phyloP scores from a whole-genome alignment of 2,113 vertebrate genomes.

The Chloroceryle aenea region DNA sequence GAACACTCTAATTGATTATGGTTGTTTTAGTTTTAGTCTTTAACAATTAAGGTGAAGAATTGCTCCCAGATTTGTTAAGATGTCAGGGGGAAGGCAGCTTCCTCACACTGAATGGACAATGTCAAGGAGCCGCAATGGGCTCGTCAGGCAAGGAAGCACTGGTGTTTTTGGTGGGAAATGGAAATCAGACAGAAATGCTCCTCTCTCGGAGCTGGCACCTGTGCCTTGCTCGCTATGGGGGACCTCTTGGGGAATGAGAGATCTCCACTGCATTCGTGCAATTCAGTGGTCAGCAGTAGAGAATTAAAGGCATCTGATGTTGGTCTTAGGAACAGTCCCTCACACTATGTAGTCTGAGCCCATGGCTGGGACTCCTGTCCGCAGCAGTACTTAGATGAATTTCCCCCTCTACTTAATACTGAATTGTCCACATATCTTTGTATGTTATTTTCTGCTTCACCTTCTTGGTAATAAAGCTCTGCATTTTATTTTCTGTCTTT shows the following conservation, averaged over 20 bases:
- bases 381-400: neutral
- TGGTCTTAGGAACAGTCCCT: neutral
- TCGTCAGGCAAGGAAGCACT: neutral
- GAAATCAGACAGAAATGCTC: neutral
- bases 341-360: neutral
- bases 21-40: slow-evolving; percentile 13
- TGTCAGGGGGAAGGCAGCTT: neutral
- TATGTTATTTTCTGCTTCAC: neutral
- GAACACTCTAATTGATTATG: neutral
- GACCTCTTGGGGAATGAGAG: neutral
- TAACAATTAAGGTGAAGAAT: slow-evolving; percentile 39
- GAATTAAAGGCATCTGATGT: neutral
- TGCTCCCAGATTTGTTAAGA: neutral
- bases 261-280: neutral
- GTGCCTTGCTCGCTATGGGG: neutral
- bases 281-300: neutral
- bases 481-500: slow-evolving; percentile 11
- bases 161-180: neutral
- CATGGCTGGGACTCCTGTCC: neutral
- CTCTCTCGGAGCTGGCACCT: neutral
- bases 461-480: neutral
- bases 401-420: neutral
- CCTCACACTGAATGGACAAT: neutral
- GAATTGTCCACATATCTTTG: neutral
- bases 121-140: neutral